Evolutionary conservation across 2,797 vertebrate species (phyloP).

Genomic region (Prionace glauca): DNA sequence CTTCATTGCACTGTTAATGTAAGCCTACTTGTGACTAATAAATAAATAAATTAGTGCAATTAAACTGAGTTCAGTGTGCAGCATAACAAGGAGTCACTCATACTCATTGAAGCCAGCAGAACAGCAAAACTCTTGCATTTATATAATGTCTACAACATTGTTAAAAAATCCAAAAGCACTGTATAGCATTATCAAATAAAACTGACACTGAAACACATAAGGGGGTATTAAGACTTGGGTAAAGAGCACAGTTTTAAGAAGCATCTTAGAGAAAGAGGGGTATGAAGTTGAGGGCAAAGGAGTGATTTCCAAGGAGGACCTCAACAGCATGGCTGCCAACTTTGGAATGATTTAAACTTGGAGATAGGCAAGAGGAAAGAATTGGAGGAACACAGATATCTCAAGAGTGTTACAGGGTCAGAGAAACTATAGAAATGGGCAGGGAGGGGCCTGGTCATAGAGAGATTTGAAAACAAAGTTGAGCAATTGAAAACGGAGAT

Average conservation of each 20-base stretch:
- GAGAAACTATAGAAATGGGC: background rate
- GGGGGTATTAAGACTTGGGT: background rate
- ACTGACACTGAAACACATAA: background rate
- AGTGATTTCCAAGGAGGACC: background rate
- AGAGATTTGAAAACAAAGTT: background rate
- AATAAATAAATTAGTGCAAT: background rate
- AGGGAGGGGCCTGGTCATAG: background rate
- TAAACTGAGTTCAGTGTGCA: background rate
- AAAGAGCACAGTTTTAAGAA: background rate
- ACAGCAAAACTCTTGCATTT: background rate
- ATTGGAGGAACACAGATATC: background rate
- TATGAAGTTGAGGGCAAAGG: background rate
- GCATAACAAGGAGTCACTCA: background rate
- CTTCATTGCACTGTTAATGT: too few species aligned
- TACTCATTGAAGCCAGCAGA: background rate
- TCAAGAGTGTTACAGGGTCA: background rate
- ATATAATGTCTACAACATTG: background rate
- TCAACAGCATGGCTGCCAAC: background rate
- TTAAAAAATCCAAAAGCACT: background rate
- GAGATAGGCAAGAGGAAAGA: background rate
- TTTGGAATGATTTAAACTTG: background rate
- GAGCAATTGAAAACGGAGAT: background rate
- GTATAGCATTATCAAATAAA: background rate
- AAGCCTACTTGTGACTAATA: too few species aligned
- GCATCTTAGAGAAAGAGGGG: background rate